phyloP scores from a whole-genome alignment of 2,888 invertebrate genomes.

The Lepetodrilus schrolli region DNA sequence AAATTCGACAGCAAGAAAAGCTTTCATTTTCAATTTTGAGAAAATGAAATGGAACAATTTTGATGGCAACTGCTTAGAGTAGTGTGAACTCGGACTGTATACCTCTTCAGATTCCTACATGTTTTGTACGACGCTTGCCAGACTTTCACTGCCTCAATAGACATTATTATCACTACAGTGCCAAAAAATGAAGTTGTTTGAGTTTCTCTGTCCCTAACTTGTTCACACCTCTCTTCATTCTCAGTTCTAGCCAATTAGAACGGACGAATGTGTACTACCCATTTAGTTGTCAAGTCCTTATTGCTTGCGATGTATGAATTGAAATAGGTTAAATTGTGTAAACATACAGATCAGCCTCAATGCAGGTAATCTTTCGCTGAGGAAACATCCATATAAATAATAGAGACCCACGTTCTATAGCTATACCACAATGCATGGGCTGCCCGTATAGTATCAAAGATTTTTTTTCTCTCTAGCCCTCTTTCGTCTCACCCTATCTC shows the following conservation, averaged over 20 bases:
- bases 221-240: not conserved
- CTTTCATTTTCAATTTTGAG: not conserved
- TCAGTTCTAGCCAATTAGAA: constrained; percentile 10
- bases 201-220: not conserved
- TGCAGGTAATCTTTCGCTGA: not conserved
- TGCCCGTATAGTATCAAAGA: no score
- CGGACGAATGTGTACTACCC: not conserved
- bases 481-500: no score
- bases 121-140: no score
- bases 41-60: not conserved
- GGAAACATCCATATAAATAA: not conserved
- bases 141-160: not conserved
- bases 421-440: not conserved
- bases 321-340: constrained; percentile 10
- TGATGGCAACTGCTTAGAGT: not conserved
- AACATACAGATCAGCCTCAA: not conserved
- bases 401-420: not conserved
- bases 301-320: not conserved
- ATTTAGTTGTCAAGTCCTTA: not conserved
- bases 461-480: no score
- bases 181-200: not conserved
- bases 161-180: not conserved
- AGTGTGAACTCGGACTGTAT: no score
- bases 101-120: no score
- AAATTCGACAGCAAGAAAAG: not conserved